Evolutionary conservation across 1,140 invertebrate genomes (phyloP).

Genomic region (Temnothorax nylanderi): DNA sequence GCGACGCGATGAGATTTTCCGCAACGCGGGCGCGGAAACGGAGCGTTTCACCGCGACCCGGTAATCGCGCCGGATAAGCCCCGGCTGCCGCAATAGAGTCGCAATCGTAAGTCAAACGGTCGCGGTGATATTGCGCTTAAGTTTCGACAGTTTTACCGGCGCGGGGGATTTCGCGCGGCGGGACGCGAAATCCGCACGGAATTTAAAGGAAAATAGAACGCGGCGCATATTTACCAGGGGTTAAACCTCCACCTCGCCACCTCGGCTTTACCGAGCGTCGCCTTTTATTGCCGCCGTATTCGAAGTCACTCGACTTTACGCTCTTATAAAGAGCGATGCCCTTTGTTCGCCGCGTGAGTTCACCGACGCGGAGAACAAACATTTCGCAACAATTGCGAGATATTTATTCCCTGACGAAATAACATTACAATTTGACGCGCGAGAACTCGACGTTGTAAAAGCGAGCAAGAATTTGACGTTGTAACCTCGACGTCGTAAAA

Average conservation of each 20-base stretch:
- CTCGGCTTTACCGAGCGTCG: conserved; percentile 27
- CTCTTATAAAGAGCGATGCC: conserved; percentile 38
- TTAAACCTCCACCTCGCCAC: conserved; percentile 29
- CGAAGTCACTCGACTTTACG: conserved; percentile 45
- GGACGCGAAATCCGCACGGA: neutral
- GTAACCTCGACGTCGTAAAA: neutral
- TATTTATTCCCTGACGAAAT: conserved; percentile 32
- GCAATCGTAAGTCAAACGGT: conserved; percentile 63
- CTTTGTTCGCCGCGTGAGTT: conserved; percentile 17
- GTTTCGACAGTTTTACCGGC: conserved; percentile 64
- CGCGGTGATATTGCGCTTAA: conserved; percentile 51
- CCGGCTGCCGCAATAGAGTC: conserved; percentile 48
- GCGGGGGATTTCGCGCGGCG: conserved; percentile 24
- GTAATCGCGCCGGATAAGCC: conserved; percentile 22
- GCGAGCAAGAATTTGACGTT: neutral
- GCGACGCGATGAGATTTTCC: conserved; percentile 17
- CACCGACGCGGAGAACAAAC: neutral
- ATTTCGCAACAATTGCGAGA: conserved; percentile 8
- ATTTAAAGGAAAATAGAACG: conserved; percentile 35
- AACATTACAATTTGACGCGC: conserved; percentile 1
- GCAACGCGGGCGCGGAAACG: neutral
- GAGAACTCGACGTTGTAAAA: neutral
- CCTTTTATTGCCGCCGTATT: conserved; percentile 40
- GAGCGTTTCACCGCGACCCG: neutral
- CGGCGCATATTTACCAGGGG: conserved; percentile 48